Base-by-base conservation (phyloP, 2,888 invertebrate species). In the Xanthorhoe designata region DNA sequence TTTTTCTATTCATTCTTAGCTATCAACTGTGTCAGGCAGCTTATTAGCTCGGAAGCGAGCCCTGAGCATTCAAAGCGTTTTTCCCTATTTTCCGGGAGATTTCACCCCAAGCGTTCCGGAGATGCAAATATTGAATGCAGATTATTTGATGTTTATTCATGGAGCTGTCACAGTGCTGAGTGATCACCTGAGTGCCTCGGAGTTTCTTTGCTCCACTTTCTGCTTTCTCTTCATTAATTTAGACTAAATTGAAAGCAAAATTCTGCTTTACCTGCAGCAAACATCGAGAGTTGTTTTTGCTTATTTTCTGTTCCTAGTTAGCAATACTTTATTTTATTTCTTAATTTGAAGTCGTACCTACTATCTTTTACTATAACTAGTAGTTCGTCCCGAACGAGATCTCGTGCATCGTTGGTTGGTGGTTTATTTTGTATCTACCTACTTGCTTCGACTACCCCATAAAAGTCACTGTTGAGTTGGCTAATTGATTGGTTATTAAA, bases 81-180 rank as follows among this genome's bases (percentile, higher is more conserved):
- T 63, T 49, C 24, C 51, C 45, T 29, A 57, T 47, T 55, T 59
- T 62, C 59, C 45, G 62, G 38, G 50, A 18, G 55, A 47, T 38
- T 61, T 64, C 56, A 56, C 38, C 52, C 35, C 18, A 13, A 50
- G 59, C 24, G 24, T 24, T 4, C 24, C 35, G 49, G 55, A 35
- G 58, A 68, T 68, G 67, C 67, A 68, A 68, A 68, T 68, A 68
- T 57, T 68, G 49, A 64, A 68, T 68, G 67, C 60, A 64, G 63
- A 66, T 62, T 54, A 57, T 38, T 49, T 59, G 50, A 68, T 64
- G 64, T 64, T 64, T 68, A 68, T 68, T 68, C 60, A 68, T 68
- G 60, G 52, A 24, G 49, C 47, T 42, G 59, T 58, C 58, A 38
- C 47, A 29, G 57, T 49, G 52, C 59, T 58, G 58, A 61, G 65